A percentile compares a stretch with the other conserved stretches of the same genome.
phyloP scores from a whole-genome alignment of 2,113 vertebrate genomes.

The Petroica traversi region DNA sequence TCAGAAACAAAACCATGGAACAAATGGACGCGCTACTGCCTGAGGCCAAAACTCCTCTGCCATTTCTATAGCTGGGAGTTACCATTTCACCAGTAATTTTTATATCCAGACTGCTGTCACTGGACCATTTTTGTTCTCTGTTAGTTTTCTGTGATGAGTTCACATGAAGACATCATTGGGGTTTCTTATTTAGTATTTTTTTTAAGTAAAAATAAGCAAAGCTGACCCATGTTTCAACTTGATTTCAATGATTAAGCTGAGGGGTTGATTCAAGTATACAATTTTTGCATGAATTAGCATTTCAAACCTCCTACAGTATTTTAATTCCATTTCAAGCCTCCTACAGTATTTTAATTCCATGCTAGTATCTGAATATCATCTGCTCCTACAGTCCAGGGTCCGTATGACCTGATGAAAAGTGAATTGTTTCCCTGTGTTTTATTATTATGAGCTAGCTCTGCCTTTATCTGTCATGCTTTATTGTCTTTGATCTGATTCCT shows the following conservation, averaged over 20 bases:
- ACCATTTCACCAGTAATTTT: background rate
- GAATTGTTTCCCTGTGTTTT: constrained; percentile 5
- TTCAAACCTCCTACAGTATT: background rate
- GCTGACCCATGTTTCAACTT: constrained; percentile 13
- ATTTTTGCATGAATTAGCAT: constrained; percentile 41
- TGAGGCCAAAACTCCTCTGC: background rate
- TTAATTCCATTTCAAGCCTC: background rate
- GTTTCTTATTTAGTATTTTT: background rate
- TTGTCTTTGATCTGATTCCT: constrained; percentile 15
- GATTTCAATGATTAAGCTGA: constrained; percentile 36
- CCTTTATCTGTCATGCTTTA: background rate
- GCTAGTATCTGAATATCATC: background rate
- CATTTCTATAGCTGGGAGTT: background rate
- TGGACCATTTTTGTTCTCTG: background rate
- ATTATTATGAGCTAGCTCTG: background rate
- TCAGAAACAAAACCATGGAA: background rate
- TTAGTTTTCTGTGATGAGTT: background rate
- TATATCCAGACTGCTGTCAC: background rate
- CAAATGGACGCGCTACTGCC: background rate
- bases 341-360: background rate
- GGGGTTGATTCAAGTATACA: constrained; percentile 18
- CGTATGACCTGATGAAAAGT: background rate
- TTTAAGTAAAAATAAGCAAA: constrained; percentile 4
- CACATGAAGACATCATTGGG: background rate
- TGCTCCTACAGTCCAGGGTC: background rate